These are phyloP conservation scores for Lochmaea crataegi DNA, from an alignment of 2,888 invertebrate species.

Conservation along the genomic window DNA sequence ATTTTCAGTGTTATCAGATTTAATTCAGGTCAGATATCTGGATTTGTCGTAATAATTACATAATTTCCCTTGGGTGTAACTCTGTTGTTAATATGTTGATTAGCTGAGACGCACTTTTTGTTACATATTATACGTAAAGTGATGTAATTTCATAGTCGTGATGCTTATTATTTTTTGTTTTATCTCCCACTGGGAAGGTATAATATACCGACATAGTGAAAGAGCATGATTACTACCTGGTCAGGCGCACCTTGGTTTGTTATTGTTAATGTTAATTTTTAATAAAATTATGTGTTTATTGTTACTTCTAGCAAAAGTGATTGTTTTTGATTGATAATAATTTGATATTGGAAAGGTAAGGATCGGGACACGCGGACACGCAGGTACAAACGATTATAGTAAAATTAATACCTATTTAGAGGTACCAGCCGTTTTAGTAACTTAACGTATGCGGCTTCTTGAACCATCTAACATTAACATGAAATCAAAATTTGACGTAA, in stretches of 20 bases:
- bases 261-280: background rate
- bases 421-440: too few relatives aligned
- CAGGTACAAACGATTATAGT: background rate
- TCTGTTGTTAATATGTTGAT: background rate
- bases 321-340: background rate
- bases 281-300: background rate
- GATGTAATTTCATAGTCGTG: constrained; percentile 11
- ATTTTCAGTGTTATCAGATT: background rate
- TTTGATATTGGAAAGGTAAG: background rate
- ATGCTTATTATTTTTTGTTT: constrained; percentile 12
- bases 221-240: background rate
- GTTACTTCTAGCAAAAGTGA: background rate
- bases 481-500: too few relatives aligned
- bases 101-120: constrained; percentile 3
- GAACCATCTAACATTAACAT: too few relatives aligned
- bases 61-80: background rate
- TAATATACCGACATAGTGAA: background rate
- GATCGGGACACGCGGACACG: too few relatives aligned
- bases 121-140: constrained; percentile 1
- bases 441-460: too few relatives aligned
- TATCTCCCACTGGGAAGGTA: background rate
- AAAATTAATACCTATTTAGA: too few relatives aligned
- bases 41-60: background rate
- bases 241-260: background rate
- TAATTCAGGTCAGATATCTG: background rate